Percentiles rank a stretch among this genome's conserved stretches.
Evolutionary conservation across 2,797 vertebrate genomes (phyloP).

Genomic region (Betta splendens): DNA sequence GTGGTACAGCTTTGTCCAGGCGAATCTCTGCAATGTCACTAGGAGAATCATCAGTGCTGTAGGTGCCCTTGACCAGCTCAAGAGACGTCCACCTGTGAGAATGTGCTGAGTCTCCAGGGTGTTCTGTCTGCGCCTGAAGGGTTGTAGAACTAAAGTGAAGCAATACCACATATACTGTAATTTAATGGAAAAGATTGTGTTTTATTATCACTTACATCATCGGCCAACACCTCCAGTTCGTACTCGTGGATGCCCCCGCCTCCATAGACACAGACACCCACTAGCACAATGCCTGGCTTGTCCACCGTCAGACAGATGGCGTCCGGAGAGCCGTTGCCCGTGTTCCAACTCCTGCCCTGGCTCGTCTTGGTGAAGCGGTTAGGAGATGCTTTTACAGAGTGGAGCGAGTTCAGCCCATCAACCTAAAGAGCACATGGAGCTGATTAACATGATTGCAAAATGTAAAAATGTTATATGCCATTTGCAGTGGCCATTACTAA

Average conservation of each 20-base stretch:
- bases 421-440: conserved; percentile 74
- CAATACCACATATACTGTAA: neutral
- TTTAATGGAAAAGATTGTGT: neutral
- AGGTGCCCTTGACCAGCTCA: conserved; percentile 97
- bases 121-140: conserved; percentile 89
- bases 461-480: neutral
- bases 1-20: conserved; percentile 96
- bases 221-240: conserved; percentile 95
- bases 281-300: conserved; percentile 94
- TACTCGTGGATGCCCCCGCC: conserved; percentile 99
- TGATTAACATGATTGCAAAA: conserved; percentile 1
- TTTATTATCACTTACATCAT: conserved; percentile 87
- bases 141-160: neutral
- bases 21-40: conserved; percentile 98
- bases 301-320: conserved; percentile 98
- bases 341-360: conserved; percentile 99
- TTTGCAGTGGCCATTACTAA: neutral
- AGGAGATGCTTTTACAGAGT: conserved; percentile 95
- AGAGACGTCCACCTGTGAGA: conserved; percentile 98
- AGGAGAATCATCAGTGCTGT: conserved; percentile 97
- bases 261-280: conserved; percentile 97
- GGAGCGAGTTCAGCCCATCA: conserved; percentile 94
- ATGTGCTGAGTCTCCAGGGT: conserved; percentile 95
- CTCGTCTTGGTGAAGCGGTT: conserved; percentile 99
- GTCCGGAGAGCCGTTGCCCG: conserved; percentile 97